These are phyloP conservation scores for Harpegnathos saltator DNA, from an alignment of 1,140 invertebrate genomes.

Conservation along the genomic window DNA sequence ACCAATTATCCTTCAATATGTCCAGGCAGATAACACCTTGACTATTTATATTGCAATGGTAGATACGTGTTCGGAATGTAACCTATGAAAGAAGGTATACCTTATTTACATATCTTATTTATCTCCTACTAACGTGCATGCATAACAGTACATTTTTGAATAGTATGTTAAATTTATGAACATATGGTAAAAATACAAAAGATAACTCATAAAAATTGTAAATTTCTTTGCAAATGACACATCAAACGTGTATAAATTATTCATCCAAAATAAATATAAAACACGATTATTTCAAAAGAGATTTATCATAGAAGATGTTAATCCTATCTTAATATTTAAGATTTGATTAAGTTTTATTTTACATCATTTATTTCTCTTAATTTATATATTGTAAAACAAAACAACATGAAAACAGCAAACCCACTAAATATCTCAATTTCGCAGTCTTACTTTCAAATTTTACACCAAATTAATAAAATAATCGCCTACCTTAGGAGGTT, in stretches of 20 bases:
- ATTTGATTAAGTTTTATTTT: too few relatives aligned
- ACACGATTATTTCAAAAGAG: not conserved
- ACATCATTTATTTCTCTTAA: too few relatives aligned
- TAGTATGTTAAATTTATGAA: too few relatives aligned
- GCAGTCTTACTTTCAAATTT: too few relatives aligned
- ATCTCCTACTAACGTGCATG: too few relatives aligned
- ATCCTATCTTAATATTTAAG: conserved; percentile 21
- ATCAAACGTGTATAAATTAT: not conserved
- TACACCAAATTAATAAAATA: not conserved
- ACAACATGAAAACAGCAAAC: too few relatives aligned
- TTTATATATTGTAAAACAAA: too few relatives aligned
- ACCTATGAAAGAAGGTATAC: conserved; percentile 89
- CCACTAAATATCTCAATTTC: too few relatives aligned
- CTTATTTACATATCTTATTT: not conserved
- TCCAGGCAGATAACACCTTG: conserved; percentile 98
- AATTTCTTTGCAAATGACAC: not conserved
- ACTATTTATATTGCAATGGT: conserved; percentile 99
- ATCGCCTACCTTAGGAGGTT: conserved; percentile 94
- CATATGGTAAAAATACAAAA: too few relatives aligned
- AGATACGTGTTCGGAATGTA: conserved; percentile 97
- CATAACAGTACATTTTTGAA: too few relatives aligned
- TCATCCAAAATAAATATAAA: not conserved
- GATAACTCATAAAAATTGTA: too few relatives aligned
- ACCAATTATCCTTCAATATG: conserved; percentile 98
- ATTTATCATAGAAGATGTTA: conserved; percentile 6